Percentiles rank a stretch among this genome's conserved stretches.
Conservation (phyloP, 2,113 vertebrate genomes). For the Galemys pyrenaicus region DNA sequence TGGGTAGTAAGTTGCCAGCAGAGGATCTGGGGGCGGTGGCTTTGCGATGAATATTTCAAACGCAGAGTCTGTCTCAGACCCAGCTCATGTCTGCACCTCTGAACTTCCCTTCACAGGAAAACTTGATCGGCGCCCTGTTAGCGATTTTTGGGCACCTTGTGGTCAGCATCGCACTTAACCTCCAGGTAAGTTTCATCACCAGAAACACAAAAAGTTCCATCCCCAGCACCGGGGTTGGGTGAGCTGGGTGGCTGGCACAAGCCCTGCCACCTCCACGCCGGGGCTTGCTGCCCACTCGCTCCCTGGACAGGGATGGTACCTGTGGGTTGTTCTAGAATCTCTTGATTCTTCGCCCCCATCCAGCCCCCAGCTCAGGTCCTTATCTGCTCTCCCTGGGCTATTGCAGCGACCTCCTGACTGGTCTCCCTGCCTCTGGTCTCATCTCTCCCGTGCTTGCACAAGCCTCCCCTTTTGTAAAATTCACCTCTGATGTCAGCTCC, state of each 20-base stretch:
- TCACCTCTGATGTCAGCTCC: neutral
- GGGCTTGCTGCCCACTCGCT: too few species aligned
- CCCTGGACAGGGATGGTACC: neutral
- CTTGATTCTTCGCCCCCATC: neutral
- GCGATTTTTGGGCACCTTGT: constrained; percentile 96
- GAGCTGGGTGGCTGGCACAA: neutral
- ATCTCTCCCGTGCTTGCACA: neutral
- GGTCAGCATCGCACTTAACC: constrained; percentile 94
- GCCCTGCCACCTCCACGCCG: neutral
- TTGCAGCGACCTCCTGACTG: neutral
- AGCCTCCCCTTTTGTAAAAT: neutral
- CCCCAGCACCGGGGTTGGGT: rapidly evolving
- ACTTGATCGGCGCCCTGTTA: constrained; percentile 95
- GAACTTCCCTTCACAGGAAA: constrained; percentile 88
- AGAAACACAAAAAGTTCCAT: too few species aligned
- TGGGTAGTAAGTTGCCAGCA: neutral
- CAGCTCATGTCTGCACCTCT: neutral
- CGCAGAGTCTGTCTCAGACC: neutral
- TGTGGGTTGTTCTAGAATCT: neutral
- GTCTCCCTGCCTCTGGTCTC: neutral
- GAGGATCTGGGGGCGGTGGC: neutral
- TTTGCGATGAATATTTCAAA: neutral
- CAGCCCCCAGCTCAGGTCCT: neutral
- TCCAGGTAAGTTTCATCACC: constrained; percentile 89
- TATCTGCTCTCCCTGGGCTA: neutral